phyloP scores from a whole-genome alignment of 1,140 invertebrate genomes.

The Wasmannia auropunctata region DNA sequence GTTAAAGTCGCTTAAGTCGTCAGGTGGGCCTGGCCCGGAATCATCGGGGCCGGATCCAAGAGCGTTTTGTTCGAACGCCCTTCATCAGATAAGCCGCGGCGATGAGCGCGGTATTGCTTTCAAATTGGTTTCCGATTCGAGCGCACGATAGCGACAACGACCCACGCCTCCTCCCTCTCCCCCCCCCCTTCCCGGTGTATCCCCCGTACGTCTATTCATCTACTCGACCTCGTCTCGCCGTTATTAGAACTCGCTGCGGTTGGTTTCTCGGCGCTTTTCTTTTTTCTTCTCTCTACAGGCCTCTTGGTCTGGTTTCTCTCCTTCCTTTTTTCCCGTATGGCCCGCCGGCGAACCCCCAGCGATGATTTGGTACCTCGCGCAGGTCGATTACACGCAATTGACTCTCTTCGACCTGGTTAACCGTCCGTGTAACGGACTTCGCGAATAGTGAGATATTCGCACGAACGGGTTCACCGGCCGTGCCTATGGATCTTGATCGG shows the following conservation, averaged over 20 bases:
- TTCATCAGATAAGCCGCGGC: conserved; percentile 78
- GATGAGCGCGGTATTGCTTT: conserved; percentile 82
- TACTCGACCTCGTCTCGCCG: conserved; percentile 54
- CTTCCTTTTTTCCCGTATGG: neutral
- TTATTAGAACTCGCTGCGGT: conserved; percentile 73
- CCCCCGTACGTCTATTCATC: conserved; percentile 64
- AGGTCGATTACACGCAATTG: conserved; percentile 67
- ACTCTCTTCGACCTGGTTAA: conserved; percentile 58
- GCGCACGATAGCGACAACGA: conserved; percentile 78
- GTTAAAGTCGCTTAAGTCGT: conserved; percentile 71
- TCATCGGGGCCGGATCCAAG: conserved; percentile 70
- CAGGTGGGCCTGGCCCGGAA: conserved; percentile 60
- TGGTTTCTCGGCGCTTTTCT: conserved; percentile 29
- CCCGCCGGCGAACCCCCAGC: conserved; percentile 2
- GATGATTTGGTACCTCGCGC: conserved; percentile 62
- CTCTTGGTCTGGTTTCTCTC: conserved; percentile 1
- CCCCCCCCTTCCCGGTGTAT: conserved; percentile 49
- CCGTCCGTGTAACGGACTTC: conserved; percentile 16
- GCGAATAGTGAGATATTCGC: conserved; percentile 61
- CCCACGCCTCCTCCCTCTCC: conserved; percentile 74
- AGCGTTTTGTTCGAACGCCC: conserved; percentile 73
- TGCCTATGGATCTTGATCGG: conserved; percentile 46
- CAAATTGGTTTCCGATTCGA: conserved; percentile 85
- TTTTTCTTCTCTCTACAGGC: neutral
- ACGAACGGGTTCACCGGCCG: conserved; percentile 65